phyloP scores from a whole-genome alignment of 2,113 vertebrate species.

The Stegostoma tigrinum region DNA sequence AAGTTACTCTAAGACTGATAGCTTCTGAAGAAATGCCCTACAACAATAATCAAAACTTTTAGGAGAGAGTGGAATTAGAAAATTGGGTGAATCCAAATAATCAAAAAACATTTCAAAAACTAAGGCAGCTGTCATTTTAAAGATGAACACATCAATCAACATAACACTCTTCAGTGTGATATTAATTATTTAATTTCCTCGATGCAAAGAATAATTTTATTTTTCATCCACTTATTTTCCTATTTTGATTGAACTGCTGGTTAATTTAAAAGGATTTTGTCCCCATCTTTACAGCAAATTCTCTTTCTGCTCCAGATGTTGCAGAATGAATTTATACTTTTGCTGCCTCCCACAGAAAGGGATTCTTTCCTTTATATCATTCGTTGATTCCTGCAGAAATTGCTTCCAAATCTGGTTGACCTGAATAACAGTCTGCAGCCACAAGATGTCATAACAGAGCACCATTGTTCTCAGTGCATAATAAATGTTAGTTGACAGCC shows the following conservation, averaged over 20 bases:
- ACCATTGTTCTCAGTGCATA: not conserved
- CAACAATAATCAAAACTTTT: not conserved
- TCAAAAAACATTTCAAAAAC: not conserved
- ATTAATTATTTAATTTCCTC: not conserved
- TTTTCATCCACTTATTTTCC: not conserved
- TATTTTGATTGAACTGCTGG: not conserved
- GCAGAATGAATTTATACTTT: not conserved
- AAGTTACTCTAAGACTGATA: not conserved
- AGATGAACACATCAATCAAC: not conserved
- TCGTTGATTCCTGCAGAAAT: not conserved
- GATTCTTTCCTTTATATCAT: not conserved
- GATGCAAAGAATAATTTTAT: not conserved
- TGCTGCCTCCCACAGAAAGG: not conserved
- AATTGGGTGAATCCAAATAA: not conserved
- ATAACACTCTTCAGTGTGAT: not conserved
- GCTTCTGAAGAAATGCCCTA: not conserved
- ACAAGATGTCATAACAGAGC: slow-evolving; percentile 1
- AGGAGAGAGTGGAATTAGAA: not conserved
- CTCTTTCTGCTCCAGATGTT: not conserved
- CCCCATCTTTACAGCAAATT: not conserved
- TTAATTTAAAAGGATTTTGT: not conserved
- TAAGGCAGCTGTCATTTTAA: not conserved
- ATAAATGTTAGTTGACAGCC: not conserved
- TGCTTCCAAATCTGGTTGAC: not conserved
- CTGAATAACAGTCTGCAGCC: not conserved